phyloP scores from a whole-genome alignment of 2,113 vertebrate genomes.

The Speoplatyrhinus poulsoni region DNA sequence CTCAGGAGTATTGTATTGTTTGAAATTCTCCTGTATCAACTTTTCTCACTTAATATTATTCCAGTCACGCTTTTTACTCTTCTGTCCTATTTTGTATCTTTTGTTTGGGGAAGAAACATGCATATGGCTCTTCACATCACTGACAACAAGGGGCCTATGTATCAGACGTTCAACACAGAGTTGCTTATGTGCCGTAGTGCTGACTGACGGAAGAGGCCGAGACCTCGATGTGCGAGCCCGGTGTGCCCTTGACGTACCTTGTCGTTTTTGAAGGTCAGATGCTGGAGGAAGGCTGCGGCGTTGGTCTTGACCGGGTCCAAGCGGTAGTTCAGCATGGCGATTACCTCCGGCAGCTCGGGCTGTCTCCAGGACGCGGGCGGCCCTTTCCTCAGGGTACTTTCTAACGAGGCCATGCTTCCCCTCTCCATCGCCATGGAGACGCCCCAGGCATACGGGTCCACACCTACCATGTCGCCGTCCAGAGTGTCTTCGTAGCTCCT shows the following conservation, averaged over 20 bases:
- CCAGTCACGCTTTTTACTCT: too few relatives aligned
- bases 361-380: slow-evolving; percentile 85
- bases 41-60: too few relatives aligned
- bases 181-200: neutral
- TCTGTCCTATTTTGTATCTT: too few relatives aligned
- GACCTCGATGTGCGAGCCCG: neutral
- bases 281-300: slow-evolving; percentile 92
- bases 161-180: too few relatives aligned
- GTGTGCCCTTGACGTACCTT: slow-evolving; percentile 69
- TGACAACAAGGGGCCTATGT: too few relatives aligned
- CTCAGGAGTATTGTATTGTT: too few relatives aligned
- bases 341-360: slow-evolving; percentile 93
- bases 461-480: slow-evolving; percentile 82
- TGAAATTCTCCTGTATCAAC: too few relatives aligned
- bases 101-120: too few relatives aligned
- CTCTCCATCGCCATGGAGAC: slow-evolving; percentile 80
- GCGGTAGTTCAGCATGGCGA: slow-evolving; percentile 93
- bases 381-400: slow-evolving; percentile 89
- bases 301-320: slow-evolving; percentile 94
- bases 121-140: too few relatives aligned
- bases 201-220: neutral
- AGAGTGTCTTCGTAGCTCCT: slow-evolving; percentile 96
- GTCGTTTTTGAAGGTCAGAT: slow-evolving; percentile 95
- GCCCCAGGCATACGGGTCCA: slow-evolving; percentile 86
- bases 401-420: slow-evolving; percentile 91